A percentile compares a stretch with the other conserved stretches of the same genome.
phyloP scores from a whole-genome alignment of 2,113 vertebrate species.

The Pluvialis apricaria region DNA sequence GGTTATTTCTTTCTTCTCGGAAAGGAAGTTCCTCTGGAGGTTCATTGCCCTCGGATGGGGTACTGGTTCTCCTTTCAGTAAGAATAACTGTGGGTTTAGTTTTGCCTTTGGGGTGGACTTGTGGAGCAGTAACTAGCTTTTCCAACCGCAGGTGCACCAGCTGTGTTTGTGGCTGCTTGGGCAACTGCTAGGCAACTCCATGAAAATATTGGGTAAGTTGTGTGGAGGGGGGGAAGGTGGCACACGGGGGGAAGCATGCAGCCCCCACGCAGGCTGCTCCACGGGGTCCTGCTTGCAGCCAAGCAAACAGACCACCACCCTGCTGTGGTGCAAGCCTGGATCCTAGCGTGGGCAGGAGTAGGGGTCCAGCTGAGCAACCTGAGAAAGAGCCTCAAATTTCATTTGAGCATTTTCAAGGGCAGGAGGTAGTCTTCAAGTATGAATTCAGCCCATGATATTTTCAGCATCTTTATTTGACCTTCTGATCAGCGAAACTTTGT shows the following conservation, averaged over 20 bases:
- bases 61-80: slow-evolving; percentile 64
- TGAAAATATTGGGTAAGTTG: slow-evolving; percentile 86
- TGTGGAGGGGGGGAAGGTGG: background rate
- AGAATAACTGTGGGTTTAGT: background rate
- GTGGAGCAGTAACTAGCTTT: slow-evolving; percentile 8
- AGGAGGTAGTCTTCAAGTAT: background rate
- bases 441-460: background rate
- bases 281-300: background rate
- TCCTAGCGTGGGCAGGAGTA: background rate
- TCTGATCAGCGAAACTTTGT: background rate
- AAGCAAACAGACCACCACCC: background rate
- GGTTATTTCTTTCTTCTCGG: slow-evolving; percentile 86
- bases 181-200: slow-evolving; percentile 80
- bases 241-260: fast-evolving
- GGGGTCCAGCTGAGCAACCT: background rate
- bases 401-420: background rate
- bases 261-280: background rate
- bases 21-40: slow-evolving; percentile 83
- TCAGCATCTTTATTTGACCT: background rate
- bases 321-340: background rate
- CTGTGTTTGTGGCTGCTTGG: slow-evolving; percentile 81
- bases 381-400: background rate
- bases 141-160: slow-evolving; percentile 77
- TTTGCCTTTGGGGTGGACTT: background rate
- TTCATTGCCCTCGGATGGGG: slow-evolving; percentile 92